Evolutionary conservation across 1,140 invertebrate genomes (phyloP), one percentile per base, ranked within the genome.

Genomic region (Bradysia coprophila): DNA sequence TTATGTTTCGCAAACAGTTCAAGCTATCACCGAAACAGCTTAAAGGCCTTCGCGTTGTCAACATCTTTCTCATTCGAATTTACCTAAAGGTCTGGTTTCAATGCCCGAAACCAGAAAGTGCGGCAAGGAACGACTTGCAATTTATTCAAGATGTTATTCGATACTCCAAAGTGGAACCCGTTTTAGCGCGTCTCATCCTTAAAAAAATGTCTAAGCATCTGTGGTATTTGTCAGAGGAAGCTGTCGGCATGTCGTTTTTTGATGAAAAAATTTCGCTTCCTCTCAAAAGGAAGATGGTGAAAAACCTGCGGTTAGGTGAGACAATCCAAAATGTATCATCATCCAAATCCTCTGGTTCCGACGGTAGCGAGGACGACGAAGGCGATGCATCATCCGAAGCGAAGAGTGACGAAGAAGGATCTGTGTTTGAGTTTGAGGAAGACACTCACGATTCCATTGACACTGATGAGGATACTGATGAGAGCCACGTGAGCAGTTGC

Each of bases 141-240:
- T 31, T 31, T n/a, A 31, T 31, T n/a, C 8, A 9, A 31, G 28
- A 31, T n/a, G n/a, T 8, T 31, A n/a, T 31, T 31, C 8, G n/a
- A 9, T 31, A 31, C n/a, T 8, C 28, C n/a, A n/a, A 31, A 31
- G n/a, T 31, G 8, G 28, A 31, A 8, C 8, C 8, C 8, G 28
- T 9, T 31, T 9, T 31, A 31, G 8, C 28, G 8, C 8, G n/a
- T 31, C 24, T 28, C 13, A 44, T 43, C 13, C 21, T 40, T 13
- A 36, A 41, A 2, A 55, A 54, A 41, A 48, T 56, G 9, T 21
- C 21, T 9, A 41, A 42, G 18, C 52, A 55, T 45, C 37, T 56
- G 19, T 56, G 53, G 50, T 54, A 53, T 43, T 46, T 53, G 38
- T 42, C 24, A 18, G 42, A 51, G 24, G 44, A 53, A 41, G 21